Evolutionary conservation across 2,888 invertebrate genomes (phyloP), one percentile per base, ranked within the genome.

Genomic region (Frankliniella fusca): DNA sequence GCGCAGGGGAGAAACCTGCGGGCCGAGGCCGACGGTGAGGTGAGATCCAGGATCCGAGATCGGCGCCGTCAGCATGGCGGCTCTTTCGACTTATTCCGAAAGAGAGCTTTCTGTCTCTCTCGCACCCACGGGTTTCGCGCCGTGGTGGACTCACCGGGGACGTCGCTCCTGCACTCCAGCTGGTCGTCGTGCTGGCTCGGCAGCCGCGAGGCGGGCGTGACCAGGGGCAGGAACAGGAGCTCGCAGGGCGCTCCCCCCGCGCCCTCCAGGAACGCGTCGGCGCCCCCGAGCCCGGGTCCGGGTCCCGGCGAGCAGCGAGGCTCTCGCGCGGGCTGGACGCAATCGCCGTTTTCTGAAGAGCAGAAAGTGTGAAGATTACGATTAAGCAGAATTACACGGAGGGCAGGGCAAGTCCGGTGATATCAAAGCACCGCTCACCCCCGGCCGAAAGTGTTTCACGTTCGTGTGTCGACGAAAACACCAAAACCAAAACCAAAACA

Each of bases 181-280:
- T 85, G 85, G 83, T 88, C 88, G 82, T 85, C 84, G 54, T 83
- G 84, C 82, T 85, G 85, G 80, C 79, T 82, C 48, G 84, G 85
- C 82, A 84, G 83, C 81, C 85, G 85, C 54, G 84, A 84, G 48
- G 85, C 85, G 48, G 86, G 84, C 82, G 87, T 86, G 12, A 89
- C 90, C 80, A 89, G 86, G 0, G 90, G 90, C 38, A 90, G 86
- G 85, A 90, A 90, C 85, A 89, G 88, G 83, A 90, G 87, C 85
- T 90, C 89, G 85, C 90, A 90, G 48, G 70, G 70, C 23, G 70
- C 70, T 0, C 70, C 70, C 70, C 8, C 70, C 70, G 23, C 70
- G n/a, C 20, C 70, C 70, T 9, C 70, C 27, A 54, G 15, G 18
- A 38, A 2, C 38, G 38, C 38, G 38, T 54, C 54, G 54, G 54